phyloP scores from a whole-genome alignment of 2,888 invertebrate genomes.

The Sphinx pinastri region DNA sequence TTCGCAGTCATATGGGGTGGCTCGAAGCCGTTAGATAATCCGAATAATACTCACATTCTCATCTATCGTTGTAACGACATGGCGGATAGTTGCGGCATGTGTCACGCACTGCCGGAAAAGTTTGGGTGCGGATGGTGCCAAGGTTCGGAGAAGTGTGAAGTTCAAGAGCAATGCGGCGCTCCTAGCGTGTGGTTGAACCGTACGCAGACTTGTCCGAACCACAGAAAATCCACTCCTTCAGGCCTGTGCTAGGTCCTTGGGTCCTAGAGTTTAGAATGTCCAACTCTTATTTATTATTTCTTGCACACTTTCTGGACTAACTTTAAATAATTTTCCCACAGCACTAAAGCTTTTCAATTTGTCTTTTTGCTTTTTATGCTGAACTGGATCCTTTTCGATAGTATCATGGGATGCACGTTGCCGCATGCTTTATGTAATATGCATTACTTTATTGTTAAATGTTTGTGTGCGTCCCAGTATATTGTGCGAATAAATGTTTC shows the following conservation, averaged over 20 bases:
- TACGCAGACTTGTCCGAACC: constrained; percentile 97
- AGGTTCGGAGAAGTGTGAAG: constrained; percentile 95
- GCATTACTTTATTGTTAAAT: too few species aligned
- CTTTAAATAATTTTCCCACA: too few species aligned
- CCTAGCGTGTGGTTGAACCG: constrained; percentile 94
- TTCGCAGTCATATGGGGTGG: constrained; percentile 98
- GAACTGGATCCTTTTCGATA: too few species aligned
- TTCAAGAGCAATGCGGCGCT: constrained; percentile 93
- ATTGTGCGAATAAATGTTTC: too few species aligned
- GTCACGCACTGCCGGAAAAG: constrained; percentile 94
- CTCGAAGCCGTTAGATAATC: constrained; percentile 97
- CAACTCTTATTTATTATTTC: too few species aligned
- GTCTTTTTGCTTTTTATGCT: too few species aligned
- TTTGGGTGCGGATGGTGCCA: constrained; percentile 99
- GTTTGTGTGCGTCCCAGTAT: too few species aligned
- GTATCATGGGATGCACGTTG: too few species aligned
- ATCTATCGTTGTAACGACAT: constrained; percentile 97
- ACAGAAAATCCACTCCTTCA: constrained; percentile 93
- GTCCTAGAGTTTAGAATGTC: too few species aligned
- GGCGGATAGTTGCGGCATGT: constrained; percentile 99
- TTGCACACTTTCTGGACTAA: too few species aligned
- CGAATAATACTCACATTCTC: constrained; percentile 96
- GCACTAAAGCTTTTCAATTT: too few species aligned
- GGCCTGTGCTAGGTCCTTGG: constrained; percentile 95
- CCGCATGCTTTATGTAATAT: too few species aligned